These are phyloP conservation scores for Schizopygopsis malacanthus DNA, from an alignment of 2,797 vertebrate species.

Conservation along the genomic window DNA sequence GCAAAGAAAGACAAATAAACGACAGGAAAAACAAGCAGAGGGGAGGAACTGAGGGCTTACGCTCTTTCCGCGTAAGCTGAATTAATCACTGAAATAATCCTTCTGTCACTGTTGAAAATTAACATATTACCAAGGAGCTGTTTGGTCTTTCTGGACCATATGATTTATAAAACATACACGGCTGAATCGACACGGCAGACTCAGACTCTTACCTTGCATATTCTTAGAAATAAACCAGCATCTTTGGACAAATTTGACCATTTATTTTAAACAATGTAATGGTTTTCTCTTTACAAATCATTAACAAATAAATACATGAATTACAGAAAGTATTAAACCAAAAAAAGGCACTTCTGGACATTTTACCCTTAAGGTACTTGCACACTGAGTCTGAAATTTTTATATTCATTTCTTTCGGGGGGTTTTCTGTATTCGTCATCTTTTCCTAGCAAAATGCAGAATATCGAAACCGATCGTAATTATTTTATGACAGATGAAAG, in stretches of 20 bases:
- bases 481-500: no score
- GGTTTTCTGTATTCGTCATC: no score
- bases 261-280: neutral
- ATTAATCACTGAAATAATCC: constrained; percentile 41
- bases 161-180: neutral
- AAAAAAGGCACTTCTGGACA: no score
- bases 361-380: no score
- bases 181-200: neutral
- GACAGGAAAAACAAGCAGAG: constrained; percentile 4
- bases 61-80: constrained; percentile 30
- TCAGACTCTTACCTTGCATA: neutral
- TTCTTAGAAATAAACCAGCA: neutral
- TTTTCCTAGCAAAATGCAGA: no score
- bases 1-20: constrained; percentile 37
- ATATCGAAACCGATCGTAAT: no score
- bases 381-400: no score
- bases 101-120: constrained; percentile 18
- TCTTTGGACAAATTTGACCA: neutral
- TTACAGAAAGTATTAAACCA: no score
- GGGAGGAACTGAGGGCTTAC: constrained; percentile 34
- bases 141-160: constrained; percentile 8
- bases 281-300: neutral
- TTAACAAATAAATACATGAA: neutral
- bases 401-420: no score
- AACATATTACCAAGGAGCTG: constrained; percentile 30